These are phyloP conservation scores for Malurus splendens DNA, from an alignment of 2,797 vertebrate genomes.

Conservation along the genomic window DNA sequence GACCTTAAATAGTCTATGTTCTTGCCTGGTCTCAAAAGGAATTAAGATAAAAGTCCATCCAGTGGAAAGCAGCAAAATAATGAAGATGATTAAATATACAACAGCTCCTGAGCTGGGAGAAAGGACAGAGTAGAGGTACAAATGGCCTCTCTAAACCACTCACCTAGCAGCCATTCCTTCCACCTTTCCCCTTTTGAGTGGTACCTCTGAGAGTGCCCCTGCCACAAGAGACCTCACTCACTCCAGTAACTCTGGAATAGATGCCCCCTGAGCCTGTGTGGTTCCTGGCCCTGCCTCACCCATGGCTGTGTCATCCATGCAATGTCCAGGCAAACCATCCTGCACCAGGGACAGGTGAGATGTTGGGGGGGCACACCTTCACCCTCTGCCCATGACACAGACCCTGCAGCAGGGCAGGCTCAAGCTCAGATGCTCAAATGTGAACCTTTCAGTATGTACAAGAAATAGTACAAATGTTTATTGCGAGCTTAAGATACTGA, in stretches of 20 bases:
- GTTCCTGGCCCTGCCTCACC: neutral
- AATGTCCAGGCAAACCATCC: neutral
- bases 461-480: neutral
- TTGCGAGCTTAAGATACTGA: neutral
- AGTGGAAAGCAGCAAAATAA: neutral
- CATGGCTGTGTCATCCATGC: rapidly evolving
- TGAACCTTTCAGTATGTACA: rapidly evolving
- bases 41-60: neutral
- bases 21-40: neutral
- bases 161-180: neutral
- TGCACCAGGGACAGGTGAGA: rapidly evolving
- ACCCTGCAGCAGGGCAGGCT: neutral
- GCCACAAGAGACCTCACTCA: rapidly evolving
- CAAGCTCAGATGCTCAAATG: neutral
- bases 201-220: neutral
- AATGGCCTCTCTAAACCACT: neutral
- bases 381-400: rapidly evolving
- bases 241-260: neutral
- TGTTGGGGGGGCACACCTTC: neutral
- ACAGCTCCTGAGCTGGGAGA: neutral
- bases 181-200: neutral
- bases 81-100: neutral
- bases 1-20: neutral
- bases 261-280: rapidly evolving
- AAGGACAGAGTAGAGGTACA: neutral